A percentile compares a stretch with the other conserved stretches of the same genome.
These are phyloP conservation scores for Rhabdornis inornatus DNA, from an alignment of 2,113 vertebrate genomes.

Conservation along the genomic window DNA sequence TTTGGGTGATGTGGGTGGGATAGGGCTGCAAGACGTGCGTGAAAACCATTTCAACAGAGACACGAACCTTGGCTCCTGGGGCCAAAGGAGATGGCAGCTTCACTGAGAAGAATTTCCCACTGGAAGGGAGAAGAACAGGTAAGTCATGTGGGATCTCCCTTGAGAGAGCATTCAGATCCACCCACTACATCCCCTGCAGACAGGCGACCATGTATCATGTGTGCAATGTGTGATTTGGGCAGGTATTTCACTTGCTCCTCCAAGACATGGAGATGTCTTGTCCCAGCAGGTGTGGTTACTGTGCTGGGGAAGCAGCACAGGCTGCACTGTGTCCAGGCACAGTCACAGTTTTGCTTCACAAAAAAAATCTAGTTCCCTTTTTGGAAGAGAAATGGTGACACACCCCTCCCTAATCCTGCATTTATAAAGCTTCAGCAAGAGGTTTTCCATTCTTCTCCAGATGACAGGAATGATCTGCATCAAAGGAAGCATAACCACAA, in stretches of 20 bases:
- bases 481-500: neutral
- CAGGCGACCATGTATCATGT: fast-evolving
- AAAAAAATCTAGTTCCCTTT: neutral
- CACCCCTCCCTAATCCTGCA: neutral
- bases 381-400: neutral
- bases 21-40: constrained; percentile 91
- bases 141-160: neutral
- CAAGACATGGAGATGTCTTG: neutral
- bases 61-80: constrained; percentile 81
- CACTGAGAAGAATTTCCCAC: constrained; percentile 88
- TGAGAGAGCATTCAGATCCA: neutral
- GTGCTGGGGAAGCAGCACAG: neutral
- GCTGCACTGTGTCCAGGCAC: neutral
- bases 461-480: neutral
- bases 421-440: neutral
- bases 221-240: fast-evolving
- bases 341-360: neutral
- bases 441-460: neutral
- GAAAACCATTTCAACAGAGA: constrained; percentile 86
- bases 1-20: constrained; percentile 92
- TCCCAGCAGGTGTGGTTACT: neutral
- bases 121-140: constrained; percentile 41
- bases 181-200: neutral
- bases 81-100: constrained; percentile 82
- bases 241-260: neutral